These are phyloP conservation scores for Nebria salina DNA, from an alignment of 2,888 invertebrate genomes.

Conservation along the genomic window DNA sequence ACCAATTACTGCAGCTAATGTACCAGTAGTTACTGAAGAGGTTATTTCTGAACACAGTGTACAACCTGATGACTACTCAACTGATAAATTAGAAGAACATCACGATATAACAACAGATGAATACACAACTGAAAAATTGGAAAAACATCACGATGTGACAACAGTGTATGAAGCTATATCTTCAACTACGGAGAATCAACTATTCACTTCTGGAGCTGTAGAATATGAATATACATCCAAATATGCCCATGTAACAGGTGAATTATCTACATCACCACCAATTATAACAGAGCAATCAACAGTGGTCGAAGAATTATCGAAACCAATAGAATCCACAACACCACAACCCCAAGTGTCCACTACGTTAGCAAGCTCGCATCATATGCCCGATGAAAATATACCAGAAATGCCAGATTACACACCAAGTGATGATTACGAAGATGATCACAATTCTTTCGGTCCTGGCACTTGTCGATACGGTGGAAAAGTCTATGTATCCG, in stretches of 20 bases:
- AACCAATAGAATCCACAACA: conserved; percentile 40
- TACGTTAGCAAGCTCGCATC: conserved; percentile 48
- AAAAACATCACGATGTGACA: conserved; percentile 17
- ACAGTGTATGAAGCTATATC: conserved; percentile 20
- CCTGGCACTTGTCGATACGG: conserved; percentile 93
- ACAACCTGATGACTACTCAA: conserved; percentile 5
- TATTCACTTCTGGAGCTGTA: conserved; percentile 41
- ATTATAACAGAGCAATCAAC: conserved; percentile 25
- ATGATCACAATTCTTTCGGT: conserved; percentile 80
- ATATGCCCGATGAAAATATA: conserved; percentile 54
- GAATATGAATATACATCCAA: conserved; percentile 38
- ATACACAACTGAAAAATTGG: conserved; percentile 20
- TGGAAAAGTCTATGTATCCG: conserved; percentile 91
- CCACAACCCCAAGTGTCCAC: conserved; percentile 42
- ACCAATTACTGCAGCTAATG: conserved; percentile 7
- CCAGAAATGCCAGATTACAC: conserved; percentile 59
- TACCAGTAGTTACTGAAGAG: background rate
- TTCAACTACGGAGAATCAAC: conserved; percentile 26
- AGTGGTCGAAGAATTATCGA: conserved; percentile 24
- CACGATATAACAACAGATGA: conserved; percentile 28
- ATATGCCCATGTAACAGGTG: conserved; percentile 52
- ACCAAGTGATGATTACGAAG: conserved; percentile 73
- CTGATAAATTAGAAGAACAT: conserved; percentile 19
- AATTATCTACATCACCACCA: conserved; percentile 56
- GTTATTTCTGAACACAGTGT: background rate